Evolutionary conservation across 2,113 vertebrate species (phyloP).

Genomic region (Anarhynchus alexandrinus): DNA sequence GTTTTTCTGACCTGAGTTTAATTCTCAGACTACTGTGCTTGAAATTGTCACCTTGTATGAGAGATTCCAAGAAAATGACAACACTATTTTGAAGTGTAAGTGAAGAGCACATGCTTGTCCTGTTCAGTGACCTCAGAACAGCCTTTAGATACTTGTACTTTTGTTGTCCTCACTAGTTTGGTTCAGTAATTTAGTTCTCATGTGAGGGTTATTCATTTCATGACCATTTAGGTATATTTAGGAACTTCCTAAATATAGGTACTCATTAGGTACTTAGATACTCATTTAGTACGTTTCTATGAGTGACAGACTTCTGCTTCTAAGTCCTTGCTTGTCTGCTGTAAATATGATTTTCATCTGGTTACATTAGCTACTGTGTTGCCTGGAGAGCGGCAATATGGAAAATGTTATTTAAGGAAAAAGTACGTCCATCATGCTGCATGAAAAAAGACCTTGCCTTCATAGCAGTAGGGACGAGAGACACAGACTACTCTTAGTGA

Average conservation of each 20-base stretch:
- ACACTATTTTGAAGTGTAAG: neutral
- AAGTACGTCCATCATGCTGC: neutral
- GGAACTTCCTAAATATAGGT: too few species aligned
- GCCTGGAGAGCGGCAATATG: neutral
- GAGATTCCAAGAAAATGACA: conserved; percentile 22
- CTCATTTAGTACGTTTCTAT: neutral
- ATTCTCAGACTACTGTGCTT: neutral
- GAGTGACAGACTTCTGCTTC: neutral
- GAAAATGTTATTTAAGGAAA: neutral
- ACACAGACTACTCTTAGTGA: neutral
- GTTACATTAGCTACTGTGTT: neutral
- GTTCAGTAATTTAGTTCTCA: neutral
- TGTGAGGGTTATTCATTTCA: neutral
- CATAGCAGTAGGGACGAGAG: neutral
- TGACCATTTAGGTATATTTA: neutral
- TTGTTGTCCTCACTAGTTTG: neutral
- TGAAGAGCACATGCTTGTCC: neutral
- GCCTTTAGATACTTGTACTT: neutral
- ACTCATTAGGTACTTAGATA: too few species aligned
- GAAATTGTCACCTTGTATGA: neutral
- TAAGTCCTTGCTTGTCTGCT: neutral
- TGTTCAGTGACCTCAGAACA: neutral
- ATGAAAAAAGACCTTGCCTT: neutral
- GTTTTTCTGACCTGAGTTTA: conserved; percentile 25
- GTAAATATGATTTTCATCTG: neutral